A percentile compares a stretch with the other conserved stretches of the same genome.
Evolutionary conservation across 1,140 invertebrate genomes (phyloP).

Genomic region (Antheraea mylitta): DNA sequence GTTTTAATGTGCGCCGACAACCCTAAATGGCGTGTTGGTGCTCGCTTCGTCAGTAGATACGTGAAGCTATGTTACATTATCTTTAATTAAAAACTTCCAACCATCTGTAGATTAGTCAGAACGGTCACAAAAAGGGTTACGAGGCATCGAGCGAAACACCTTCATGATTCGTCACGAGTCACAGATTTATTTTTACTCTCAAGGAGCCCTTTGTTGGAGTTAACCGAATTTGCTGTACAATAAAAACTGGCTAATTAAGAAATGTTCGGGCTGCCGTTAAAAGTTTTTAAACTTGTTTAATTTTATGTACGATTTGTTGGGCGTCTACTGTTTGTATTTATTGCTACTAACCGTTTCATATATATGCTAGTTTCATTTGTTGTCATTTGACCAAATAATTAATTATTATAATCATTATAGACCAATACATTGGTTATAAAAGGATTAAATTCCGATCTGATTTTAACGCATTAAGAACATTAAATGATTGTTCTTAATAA

Average conservation of each 20-base stretch:
- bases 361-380: neutral
- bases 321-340: constrained; percentile 29
- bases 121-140: constrained; percentile 72
- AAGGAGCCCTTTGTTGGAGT: constrained; percentile 68
- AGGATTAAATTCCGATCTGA: too few relatives aligned
- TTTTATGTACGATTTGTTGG: constrained; percentile 34
- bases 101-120: constrained; percentile 71
- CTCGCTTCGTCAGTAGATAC: constrained; percentile 36
- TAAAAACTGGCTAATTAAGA: constrained; percentile 76
- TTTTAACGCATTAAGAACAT: too few relatives aligned
- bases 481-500: too few relatives aligned
- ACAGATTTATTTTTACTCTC: constrained; percentile 72
- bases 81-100: constrained; percentile 74
- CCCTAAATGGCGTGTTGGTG: neutral
- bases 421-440: too few relatives aligned
- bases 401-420: too few relatives aligned
- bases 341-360: constrained; percentile 5
- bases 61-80: constrained; percentile 72
- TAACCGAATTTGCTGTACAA: constrained; percentile 74
- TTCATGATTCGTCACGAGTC: constrained; percentile 73
- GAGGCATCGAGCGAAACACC: constrained; percentile 67
- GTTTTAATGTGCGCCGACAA: neutral
- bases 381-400: neutral
- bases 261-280: constrained; percentile 67
- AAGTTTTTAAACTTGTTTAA: constrained; percentile 49